Percentiles rank a stretch among this genome's conserved stretches.
Evolutionary conservation across 2,888 invertebrate species (phyloP).

Genomic region (Deilephila porcellus): DNA sequence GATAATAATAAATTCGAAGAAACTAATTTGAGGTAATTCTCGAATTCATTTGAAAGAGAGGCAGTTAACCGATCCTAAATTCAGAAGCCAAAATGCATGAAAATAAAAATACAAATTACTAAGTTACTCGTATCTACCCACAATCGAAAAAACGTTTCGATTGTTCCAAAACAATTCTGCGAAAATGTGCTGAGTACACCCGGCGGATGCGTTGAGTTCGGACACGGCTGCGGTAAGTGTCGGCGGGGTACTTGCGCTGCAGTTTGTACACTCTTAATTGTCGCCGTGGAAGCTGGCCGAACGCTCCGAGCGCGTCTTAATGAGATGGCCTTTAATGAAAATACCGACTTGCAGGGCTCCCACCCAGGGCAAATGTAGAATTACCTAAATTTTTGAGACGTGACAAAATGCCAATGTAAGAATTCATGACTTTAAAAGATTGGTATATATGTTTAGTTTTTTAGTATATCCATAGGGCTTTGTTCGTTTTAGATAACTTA

Average conservation of each 20-base stretch:
- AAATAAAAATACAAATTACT: too few relatives aligned
- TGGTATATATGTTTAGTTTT: background rate
- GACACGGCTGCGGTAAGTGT: background rate
- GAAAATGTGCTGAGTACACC: background rate
- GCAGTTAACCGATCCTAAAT: too few relatives aligned
- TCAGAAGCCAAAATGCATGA: too few relatives aligned
- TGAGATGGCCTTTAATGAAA: conserved; percentile 82
- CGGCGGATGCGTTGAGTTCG: background rate
- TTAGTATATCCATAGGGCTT: too few relatives aligned
- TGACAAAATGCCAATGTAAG: background rate
- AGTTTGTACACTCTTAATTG: conserved; percentile 74
- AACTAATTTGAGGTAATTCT: too few relatives aligned
- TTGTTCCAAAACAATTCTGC: conserved; percentile 7
- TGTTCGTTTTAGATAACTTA: too few relatives aligned
- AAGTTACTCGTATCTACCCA: background rate
- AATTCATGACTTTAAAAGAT: background rate
- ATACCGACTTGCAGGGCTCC: conserved; percentile 63
- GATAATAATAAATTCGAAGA: too few relatives aligned
- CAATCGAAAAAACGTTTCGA: background rate
- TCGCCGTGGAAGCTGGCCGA: conserved; percentile 56
- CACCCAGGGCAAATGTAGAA: conserved; percentile 28
- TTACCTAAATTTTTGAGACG: background rate
- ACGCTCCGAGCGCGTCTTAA: conserved; percentile 67
- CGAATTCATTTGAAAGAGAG: too few relatives aligned
- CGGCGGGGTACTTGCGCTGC: background rate